These are phyloP conservation scores for Schmidtea mediterranea DNA, from an alignment of 1,140 invertebrate genomes.

Conservation along the genomic window DNA sequence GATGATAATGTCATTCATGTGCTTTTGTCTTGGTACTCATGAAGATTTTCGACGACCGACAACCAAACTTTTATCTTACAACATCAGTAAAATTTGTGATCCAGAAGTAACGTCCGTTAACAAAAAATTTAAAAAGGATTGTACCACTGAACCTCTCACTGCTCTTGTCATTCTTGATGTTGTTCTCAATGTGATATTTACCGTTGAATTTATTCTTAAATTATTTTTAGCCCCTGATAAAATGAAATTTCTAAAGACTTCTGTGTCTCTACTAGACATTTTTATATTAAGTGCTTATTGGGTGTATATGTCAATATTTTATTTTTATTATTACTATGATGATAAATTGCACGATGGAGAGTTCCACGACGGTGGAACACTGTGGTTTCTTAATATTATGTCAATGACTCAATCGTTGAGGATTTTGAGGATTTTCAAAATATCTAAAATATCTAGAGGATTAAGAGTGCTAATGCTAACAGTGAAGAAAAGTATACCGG, in stretches of 20 bases:
- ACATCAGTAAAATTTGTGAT: no score
- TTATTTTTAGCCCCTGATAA: constrained; percentile 4
- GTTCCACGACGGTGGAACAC: no score
- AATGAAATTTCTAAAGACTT: constrained; percentile 4
- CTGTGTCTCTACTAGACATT: constrained; percentile 1
- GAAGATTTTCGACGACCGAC: background rate
- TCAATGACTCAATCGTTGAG: constrained; percentile 3
- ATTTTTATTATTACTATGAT: no score
- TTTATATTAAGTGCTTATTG: constrained; percentile 3
- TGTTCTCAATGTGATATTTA: constrained; percentile 1
- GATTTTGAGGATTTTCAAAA: constrained; percentile 5
- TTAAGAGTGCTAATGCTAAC: constrained; percentile 6
- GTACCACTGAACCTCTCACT: background rate
- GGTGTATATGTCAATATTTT: constrained; percentile 1
- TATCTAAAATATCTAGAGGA: constrained; percentile 4
- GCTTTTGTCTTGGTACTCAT: constrained; percentile 5
- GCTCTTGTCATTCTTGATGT: background rate
- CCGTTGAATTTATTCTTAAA: constrained; percentile 5
- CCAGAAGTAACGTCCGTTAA: background rate
- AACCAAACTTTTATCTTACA: no score
- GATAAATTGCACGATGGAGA: no score
- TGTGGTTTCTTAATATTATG: no score
- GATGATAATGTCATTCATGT: constrained; percentile 4
- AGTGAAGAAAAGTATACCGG: constrained; percentile 5
- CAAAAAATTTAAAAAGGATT: constrained; percentile 3